Evolutionary conservation across 2,113 vertebrate species (phyloP).

Genomic region (Oenanthe melanoleuca): DNA sequence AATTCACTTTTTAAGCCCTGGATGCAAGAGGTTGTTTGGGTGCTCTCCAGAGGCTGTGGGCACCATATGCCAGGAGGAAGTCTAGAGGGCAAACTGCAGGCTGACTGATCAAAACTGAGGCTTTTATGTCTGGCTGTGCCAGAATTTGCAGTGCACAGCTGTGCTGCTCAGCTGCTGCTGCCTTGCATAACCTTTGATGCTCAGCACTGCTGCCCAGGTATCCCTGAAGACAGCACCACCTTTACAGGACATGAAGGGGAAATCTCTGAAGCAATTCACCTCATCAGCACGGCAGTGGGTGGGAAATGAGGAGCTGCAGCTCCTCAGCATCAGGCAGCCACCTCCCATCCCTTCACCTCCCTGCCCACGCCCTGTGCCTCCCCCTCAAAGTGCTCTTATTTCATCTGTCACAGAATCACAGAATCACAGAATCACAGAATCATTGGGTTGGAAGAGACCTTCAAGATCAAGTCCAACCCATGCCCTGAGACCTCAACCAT

Average conservation of each 20-base stretch:
- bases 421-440: no score
- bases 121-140: constrained; percentile 20
- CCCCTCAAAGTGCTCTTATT: neutral
- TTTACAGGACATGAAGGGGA: neutral
- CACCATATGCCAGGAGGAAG: neutral
- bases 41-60: neutral
- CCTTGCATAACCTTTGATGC: neutral
- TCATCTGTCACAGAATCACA: no score
- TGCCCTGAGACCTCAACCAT: no score
- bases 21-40: neutral
- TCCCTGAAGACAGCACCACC: neutral
- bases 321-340: neutral
- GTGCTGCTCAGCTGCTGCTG: constrained; percentile 12
- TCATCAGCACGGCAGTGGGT: neutral
- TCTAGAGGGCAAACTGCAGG: neutral
- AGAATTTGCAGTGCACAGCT: constrained; percentile 11
- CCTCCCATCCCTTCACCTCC: neutral
- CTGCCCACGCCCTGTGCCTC: neutral
- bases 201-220: neutral
- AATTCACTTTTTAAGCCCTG: neutral
- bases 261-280: neutral
- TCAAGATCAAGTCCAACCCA: no score
- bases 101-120: neutral
- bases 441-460: no score
- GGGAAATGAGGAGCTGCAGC: neutral